These are phyloP conservation scores for Calliopsis andreniformis DNA, from an alignment of 1,140 invertebrate species.

Conservation along the genomic window DNA sequence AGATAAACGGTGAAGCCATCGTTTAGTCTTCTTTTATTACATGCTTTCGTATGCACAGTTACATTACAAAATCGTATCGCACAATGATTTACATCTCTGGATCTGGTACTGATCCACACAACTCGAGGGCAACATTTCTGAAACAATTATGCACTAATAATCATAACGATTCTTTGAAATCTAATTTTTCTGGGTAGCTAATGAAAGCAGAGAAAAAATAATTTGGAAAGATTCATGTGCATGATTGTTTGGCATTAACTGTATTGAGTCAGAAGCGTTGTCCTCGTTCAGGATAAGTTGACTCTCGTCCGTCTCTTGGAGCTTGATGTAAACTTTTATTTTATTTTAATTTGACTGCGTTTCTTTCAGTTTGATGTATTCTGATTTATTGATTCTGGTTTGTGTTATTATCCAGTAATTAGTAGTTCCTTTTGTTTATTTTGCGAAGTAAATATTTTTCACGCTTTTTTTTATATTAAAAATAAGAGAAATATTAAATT, in stretches of 20 bases:
- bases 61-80: constrained; percentile 75
- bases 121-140: constrained; percentile 22
- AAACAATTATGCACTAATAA: neutral
- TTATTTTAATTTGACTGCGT: too few relatives aligned
- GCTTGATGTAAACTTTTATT: too few relatives aligned
- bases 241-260: neutral
- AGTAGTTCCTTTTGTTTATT: too few relatives aligned
- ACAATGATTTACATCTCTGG: constrained; percentile 57
- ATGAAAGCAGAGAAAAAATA: neutral
- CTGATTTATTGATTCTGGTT: too few relatives aligned
- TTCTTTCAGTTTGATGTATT: too few relatives aligned
- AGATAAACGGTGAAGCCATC: neutral
- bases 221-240: neutral
- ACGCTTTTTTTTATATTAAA: too few relatives aligned
- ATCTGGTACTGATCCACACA: constrained; percentile 27
- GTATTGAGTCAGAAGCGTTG: neutral
- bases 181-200: too few relatives aligned
- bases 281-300: neutral
- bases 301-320: neutral
- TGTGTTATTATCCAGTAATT: too few relatives aligned
- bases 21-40: constrained; percentile 71
- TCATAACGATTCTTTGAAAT: neutral
- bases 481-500: too few relatives aligned
- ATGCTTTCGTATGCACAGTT: constrained; percentile 72
- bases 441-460: too few relatives aligned